These are phyloP conservation scores for Tetranychus piercei DNA, from an alignment of 2,888 invertebrate species.

Conservation along the genomic window DNA sequence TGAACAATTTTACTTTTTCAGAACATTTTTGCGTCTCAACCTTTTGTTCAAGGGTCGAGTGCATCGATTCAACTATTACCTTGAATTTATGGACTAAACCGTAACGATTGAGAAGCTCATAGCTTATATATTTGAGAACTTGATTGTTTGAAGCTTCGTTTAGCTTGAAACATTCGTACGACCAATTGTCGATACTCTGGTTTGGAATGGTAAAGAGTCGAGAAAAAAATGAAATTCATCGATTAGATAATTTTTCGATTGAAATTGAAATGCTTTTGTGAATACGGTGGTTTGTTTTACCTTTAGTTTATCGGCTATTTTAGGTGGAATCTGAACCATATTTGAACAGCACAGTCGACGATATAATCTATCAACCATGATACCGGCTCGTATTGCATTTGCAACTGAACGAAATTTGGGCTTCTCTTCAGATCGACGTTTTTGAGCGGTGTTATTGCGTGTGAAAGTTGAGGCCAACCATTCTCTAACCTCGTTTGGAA, in stretches of 20 bases:
- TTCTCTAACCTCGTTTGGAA: constrained; percentile 84
- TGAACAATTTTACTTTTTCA: neutral
- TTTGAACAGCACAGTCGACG: constrained; percentile 45
- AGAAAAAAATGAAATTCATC: neutral
- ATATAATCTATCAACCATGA: constrained; percentile 83
- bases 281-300: constrained; percentile 39
- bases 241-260: neutral
- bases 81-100: constrained; percentile 88
- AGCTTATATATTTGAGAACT: constrained; percentile 76
- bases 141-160: constrained; percentile 66
- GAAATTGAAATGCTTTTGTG: no score
- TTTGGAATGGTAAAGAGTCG: constrained; percentile 1
- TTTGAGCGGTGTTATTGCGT: constrained; percentile 59
- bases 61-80: constrained; percentile 35
- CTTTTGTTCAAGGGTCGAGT: neutral
- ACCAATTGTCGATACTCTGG: constrained; percentile 60
- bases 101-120: constrained; percentile 81
- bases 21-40: neutral
- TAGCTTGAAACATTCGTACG: constrained; percentile 76
- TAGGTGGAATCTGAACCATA: constrained; percentile 66
- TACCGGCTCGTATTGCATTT: constrained; percentile 84
- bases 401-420: constrained; percentile 78
- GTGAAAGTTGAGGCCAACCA: constrained; percentile 94
- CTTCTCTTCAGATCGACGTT: constrained; percentile 46
- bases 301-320: constrained; percentile 67